Conservation (phyloP, 2,113 vertebrate genomes). For the Peromyscus californicus region DNA sequence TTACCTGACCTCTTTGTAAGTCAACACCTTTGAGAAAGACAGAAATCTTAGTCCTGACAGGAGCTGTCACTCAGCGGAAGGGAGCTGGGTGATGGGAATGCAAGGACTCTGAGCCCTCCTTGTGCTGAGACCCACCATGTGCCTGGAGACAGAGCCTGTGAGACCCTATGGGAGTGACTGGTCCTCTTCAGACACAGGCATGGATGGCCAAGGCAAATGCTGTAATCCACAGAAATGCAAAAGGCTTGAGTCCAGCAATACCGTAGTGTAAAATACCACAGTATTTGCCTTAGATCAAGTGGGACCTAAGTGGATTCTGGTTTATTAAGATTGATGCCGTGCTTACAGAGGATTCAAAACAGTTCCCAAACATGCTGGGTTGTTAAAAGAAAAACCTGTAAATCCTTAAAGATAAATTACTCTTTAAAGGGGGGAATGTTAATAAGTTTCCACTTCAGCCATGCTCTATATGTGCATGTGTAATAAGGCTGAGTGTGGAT, state of each 20-base stretch:
- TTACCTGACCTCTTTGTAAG: constrained; percentile 81
- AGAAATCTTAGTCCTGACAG: constrained; percentile 80
- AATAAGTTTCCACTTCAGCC: constrained; percentile 71
- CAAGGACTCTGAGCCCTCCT: constrained; percentile 22
- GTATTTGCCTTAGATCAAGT: constrained; percentile 75
- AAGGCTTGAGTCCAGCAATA: constrained; percentile 65
- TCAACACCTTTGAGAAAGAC: constrained; percentile 78
- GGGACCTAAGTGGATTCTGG: constrained; percentile 79
- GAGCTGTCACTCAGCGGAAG: constrained; percentile 71
- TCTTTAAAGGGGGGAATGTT: constrained; percentile 16
- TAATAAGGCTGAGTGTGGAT: neutral
- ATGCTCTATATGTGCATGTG: neutral
- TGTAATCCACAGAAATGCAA: constrained; percentile 80
- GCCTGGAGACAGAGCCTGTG: constrained; percentile 54
- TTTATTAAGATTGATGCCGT: constrained; percentile 84
- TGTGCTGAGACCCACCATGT: constrained; percentile 38
- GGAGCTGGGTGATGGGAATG: constrained; percentile 71
- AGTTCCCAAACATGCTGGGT: constrained; percentile 80
- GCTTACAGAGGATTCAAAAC: constrained; percentile 84
- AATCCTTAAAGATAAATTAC: constrained; percentile 85
- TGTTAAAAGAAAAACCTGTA: constrained; percentile 79
- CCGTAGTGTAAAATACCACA: constrained; percentile 82
- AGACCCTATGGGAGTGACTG: constrained; percentile 62
- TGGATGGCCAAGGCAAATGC: constrained; percentile 53
- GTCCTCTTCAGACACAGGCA: constrained; percentile 14